phyloP scores from a whole-genome alignment of 2,888 invertebrate species.

The Bugulina stolonifera region DNA sequence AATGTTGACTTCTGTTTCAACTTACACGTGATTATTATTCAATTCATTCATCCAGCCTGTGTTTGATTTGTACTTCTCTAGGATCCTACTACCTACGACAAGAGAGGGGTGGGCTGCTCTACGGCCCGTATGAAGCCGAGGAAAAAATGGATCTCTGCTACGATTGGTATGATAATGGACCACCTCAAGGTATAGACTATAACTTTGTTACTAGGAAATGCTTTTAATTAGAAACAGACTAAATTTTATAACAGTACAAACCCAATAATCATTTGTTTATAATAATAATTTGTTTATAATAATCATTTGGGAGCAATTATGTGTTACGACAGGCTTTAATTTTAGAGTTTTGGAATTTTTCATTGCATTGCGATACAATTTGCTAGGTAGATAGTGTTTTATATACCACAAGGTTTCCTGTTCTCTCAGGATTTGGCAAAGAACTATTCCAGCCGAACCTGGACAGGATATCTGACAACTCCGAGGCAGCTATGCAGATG shows the following conservation, averaged over 20 bases:
- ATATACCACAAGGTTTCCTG: too few relatives aligned
- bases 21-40: too few relatives aligned
- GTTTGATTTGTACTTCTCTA: not conserved
- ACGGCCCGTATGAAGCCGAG: slow-evolving; percentile 53
- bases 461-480: slow-evolving; percentile 44
- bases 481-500: slow-evolving; percentile 48
- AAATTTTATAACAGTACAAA: too few relatives aligned
- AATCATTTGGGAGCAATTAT: not conserved
- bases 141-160: slow-evolving; percentile 50
- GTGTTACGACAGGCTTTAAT: not conserved
- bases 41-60: too few relatives aligned
- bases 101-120: slow-evolving; percentile 49
- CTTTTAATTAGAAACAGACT: too few relatives aligned
- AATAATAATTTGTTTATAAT: not conserved
- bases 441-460: slow-evolving; percentile 51
- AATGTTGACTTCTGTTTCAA: too few relatives aligned
- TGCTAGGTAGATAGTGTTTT: too few relatives aligned
- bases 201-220: not conserved
- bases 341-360: not conserved
- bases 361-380: too few relatives aligned
- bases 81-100: slow-evolving; percentile 54
- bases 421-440: slow-evolving; percentile 48
- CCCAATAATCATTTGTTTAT: not conserved
- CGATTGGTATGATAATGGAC: slow-evolving; percentile 52
- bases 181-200: slow-evolving; percentile 43